These are phyloP conservation scores for Crotalus horridus DNA, from an alignment of 2,113 vertebrate genomes.

Conservation along the genomic window DNA sequence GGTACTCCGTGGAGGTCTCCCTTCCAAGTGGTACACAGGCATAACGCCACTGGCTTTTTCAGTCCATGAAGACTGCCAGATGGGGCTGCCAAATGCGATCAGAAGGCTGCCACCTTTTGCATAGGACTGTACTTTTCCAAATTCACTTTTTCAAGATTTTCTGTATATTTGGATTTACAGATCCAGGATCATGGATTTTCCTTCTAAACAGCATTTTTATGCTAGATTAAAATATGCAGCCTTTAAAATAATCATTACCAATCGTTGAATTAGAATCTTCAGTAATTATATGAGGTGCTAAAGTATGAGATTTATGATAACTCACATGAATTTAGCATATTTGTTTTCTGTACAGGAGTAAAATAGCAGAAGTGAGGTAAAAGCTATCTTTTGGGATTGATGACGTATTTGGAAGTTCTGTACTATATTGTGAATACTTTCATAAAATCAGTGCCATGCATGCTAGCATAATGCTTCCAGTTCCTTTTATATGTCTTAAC, in stretches of 20 bases:
- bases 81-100: neutral
- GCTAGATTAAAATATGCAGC: neutral
- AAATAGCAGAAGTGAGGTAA: neutral
- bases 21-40: neutral
- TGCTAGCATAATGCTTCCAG: neutral
- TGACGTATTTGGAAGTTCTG: neutral
- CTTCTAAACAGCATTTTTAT: neutral
- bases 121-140: neutral
- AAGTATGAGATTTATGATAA: neutral
- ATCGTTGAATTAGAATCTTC: neutral
- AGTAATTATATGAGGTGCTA: neutral
- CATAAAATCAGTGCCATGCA: neutral
- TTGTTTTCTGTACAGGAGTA: neutral
- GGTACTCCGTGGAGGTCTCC: neutral
- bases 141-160: neutral
- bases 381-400: neutral
- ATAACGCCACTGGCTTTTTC: neutral
- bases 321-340: neutral
- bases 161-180: neutral
- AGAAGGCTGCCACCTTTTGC: neutral
- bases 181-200: neutral
- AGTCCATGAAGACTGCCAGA: neutral
- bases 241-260: neutral
- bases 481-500: neutral
- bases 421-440: neutral